Evolutionary conservation across 1,140 invertebrate genomes (phyloP).

Genomic region (Oryctes rhinoceros): DNA sequence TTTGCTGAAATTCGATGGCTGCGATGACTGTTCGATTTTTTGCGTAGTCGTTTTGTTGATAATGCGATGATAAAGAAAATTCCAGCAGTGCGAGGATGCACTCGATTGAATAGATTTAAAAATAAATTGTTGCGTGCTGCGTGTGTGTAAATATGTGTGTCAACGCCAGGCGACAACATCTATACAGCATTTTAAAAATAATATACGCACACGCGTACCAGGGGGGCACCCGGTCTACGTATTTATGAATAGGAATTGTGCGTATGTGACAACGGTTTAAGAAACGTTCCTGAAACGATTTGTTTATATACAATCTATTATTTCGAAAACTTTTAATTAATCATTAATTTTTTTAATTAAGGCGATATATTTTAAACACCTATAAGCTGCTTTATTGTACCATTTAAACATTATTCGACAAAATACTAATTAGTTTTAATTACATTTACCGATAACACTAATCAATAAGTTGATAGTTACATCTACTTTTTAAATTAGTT

Average conservation of each 20-base stretch:
- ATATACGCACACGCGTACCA: constrained; percentile 23
- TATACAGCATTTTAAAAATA: constrained; percentile 28
- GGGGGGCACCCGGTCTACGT: constrained; percentile 12
- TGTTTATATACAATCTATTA: constrained; percentile 6
- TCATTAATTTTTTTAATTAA: neutral
- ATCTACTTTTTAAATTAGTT: too few species aligned
- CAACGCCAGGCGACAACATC: constrained; percentile 11
- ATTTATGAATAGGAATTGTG: constrained; percentile 30
- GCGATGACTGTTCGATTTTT: constrained; percentile 29
- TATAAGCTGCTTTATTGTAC: too few species aligned
- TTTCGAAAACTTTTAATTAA: neutral
- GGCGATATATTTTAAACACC: too few species aligned
- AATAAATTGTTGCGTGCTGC: constrained; percentile 20
- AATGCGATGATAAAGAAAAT: constrained; percentile 29
- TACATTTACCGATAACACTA: too few species aligned
- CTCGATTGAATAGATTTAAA: neutral
- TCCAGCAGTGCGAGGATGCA: constrained; percentile 26
- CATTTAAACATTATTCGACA: too few species aligned
- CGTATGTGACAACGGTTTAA: neutral
- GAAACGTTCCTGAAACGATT: neutral
- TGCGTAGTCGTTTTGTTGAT: constrained; percentile 30
- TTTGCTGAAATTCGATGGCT: constrained; percentile 26
- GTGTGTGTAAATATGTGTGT: constrained; percentile 25
- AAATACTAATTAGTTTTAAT: too few species aligned
- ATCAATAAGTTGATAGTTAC: too few species aligned